A percentile compares a stretch with the other conserved stretches of the same genome.
Conservation (phyloP, 2,888 invertebrate genomes). For the Synanthedon vespiformis region DNA sequence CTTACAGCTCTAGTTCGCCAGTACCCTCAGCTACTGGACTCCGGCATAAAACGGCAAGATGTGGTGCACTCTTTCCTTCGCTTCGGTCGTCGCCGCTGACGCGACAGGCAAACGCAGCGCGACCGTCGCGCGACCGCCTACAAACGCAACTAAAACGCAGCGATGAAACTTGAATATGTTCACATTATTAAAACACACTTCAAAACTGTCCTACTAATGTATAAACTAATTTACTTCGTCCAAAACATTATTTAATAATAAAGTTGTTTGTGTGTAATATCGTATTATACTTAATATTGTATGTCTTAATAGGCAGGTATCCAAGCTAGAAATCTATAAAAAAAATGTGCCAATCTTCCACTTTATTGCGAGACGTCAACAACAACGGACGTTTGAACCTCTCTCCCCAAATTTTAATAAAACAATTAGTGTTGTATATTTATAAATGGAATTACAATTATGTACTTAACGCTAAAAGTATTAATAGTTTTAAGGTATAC, state of each 20-base stretch:
- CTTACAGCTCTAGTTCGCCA: constrained; percentile 54
- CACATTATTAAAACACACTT: neutral
- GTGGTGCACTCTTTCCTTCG: constrained; percentile 91
- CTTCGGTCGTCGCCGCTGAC: constrained; percentile 85
- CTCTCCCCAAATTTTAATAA: constrained; percentile 43
- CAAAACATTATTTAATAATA: constrained; percentile 35
- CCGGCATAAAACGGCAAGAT: constrained; percentile 86
- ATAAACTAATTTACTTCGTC: constrained; percentile 35
- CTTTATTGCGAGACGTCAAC: constrained; percentile 10
- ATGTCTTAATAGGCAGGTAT: constrained; percentile 17
- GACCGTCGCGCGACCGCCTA: constrained; percentile 16
- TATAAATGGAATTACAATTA: constrained; percentile 14
- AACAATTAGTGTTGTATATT: constrained; percentile 24
- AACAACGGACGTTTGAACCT: constrained; percentile 27
- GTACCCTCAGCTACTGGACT: constrained; percentile 70
- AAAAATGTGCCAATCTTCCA: constrained; percentile 9
- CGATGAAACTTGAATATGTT: neutral
- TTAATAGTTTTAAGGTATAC: constrained; percentile 37
- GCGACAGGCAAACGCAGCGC: constrained; percentile 9
- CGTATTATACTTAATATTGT: constrained; percentile 6
- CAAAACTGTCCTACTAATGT: neutral
- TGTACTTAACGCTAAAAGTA: constrained; percentile 53
- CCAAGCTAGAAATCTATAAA: constrained; percentile 18
- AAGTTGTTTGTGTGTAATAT: constrained; percentile 16
- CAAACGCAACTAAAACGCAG: constrained; percentile 9